These are phyloP conservation scores for Pterocles gutturalis DNA, from an alignment of 2,113 vertebrate genomes.

Conservation along the genomic window DNA sequence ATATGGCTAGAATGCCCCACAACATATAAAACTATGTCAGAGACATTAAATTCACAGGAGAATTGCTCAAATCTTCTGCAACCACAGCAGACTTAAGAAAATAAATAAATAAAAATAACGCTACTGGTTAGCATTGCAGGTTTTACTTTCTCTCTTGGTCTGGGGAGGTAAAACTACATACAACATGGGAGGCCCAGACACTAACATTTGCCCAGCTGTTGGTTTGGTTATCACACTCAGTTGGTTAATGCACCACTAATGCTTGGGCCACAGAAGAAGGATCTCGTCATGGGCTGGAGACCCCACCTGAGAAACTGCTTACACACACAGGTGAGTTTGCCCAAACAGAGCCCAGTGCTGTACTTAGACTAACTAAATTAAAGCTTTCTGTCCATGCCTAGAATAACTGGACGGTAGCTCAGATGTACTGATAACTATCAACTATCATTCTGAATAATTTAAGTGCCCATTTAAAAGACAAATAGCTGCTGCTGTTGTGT, in stretches of 20 bases:
- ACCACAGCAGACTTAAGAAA: background rate
- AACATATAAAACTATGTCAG: background rate
- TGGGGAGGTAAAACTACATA: background rate
- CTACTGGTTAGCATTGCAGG: background rate
- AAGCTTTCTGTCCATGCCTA: background rate
- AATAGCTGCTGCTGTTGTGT: background rate
- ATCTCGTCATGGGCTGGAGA: background rate
- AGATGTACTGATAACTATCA: background rate
- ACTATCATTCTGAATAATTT: conserved; percentile 20
- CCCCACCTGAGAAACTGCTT: background rate
- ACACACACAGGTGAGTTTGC: background rate
- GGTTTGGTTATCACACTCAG: background rate
- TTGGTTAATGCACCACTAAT: background rate
- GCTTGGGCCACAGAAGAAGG: background rate
- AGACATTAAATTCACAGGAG: background rate
- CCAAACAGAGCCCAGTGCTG: background rate
- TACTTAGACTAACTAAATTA: background rate
- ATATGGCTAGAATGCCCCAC: background rate
- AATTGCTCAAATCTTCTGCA: background rate
- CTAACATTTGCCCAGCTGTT: background rate
- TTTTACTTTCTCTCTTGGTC: background rate
- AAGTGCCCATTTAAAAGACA: conserved; percentile 25
- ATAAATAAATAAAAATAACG: background rate
- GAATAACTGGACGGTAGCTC: conserved; percentile 10
- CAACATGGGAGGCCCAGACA: background rate